A percentile compares a stretch with the other conserved stretches of the same genome.
Evolutionary conservation across 2,113 vertebrate species (phyloP).

Genomic region (Pelecanoides urinatrix): DNA sequence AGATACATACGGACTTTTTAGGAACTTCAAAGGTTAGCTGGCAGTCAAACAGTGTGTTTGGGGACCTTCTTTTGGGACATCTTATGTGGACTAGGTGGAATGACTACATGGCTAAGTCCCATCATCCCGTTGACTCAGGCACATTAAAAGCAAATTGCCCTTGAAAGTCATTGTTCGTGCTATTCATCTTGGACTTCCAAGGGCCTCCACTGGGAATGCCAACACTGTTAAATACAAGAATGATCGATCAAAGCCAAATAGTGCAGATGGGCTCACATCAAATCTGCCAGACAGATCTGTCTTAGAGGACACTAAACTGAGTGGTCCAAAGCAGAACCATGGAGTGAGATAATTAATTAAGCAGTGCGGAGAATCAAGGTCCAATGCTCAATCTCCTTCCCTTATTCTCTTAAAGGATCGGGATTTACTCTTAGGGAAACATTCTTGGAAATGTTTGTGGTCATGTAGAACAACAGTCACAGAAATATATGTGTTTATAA

Average conservation of each 20-base stretch:
- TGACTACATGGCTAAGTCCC: background rate
- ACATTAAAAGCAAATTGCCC: background rate
- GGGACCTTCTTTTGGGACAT: background rate
- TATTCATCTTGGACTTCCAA: background rate
- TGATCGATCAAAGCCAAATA: background rate
- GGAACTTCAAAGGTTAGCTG: background rate
- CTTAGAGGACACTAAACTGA: background rate
- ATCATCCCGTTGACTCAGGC: background rate
- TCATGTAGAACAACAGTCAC: background rate
- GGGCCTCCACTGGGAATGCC: background rate
- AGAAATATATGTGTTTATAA: background rate
- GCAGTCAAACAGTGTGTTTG: background rate
- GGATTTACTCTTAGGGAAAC: background rate
- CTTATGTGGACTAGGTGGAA: background rate
- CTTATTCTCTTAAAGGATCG: background rate
- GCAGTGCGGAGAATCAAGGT: background rate
- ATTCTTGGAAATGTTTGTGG: background rate
- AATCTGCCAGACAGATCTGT: background rate
- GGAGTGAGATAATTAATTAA: background rate
- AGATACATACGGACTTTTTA: background rate
- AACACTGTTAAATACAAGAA: background rate
- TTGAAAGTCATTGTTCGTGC: background rate
- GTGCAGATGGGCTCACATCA: background rate
- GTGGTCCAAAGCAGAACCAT: background rate
- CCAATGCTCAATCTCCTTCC: background rate